Conservation (phyloP, 2,797 vertebrate species). For the Lophius americanus region DNA sequence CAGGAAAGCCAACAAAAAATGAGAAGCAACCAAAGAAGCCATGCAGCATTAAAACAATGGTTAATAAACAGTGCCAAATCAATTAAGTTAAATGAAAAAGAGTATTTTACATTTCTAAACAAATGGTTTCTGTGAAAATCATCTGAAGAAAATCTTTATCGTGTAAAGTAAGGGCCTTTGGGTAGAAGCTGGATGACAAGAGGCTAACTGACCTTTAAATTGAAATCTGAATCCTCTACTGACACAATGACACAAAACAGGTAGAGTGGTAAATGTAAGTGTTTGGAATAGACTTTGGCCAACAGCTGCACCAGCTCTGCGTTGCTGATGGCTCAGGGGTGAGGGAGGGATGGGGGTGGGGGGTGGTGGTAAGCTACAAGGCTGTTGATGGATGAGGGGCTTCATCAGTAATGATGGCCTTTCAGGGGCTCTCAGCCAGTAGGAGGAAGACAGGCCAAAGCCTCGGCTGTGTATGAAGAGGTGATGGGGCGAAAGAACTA, state of each 20-base stretch:
- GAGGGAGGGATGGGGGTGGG: slow-evolving; percentile 35
- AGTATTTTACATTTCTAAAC: no score
- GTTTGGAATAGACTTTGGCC: slow-evolving; percentile 47
- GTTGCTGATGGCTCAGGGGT: slow-evolving; percentile 11
- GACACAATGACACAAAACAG: slow-evolving; percentile 75
- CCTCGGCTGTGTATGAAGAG: slow-evolving; percentile 61
- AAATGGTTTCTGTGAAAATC: slow-evolving; percentile 51
- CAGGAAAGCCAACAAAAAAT: slow-evolving; percentile 13
- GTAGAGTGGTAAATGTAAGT: slow-evolving; percentile 54
- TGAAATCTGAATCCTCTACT: slow-evolving; percentile 71
- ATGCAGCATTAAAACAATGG: not conserved
- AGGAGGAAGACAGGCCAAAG: slow-evolving; percentile 60
- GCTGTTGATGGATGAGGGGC: slow-evolving; percentile 75
- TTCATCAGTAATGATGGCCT: slow-evolving; percentile 78
- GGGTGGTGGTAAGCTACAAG: slow-evolving; percentile 62
- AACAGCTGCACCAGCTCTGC: slow-evolving; percentile 66
- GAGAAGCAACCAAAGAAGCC: slow-evolving; percentile 6
- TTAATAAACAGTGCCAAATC: not conserved
- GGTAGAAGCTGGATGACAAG: slow-evolving; percentile 67
- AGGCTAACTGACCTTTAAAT: slow-evolving; percentile 68
- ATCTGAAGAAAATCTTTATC: slow-evolving; percentile 65
- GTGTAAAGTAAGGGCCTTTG: slow-evolving; percentile 57
- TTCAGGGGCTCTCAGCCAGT: slow-evolving; percentile 69
- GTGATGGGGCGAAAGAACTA: slow-evolving; percentile 38
- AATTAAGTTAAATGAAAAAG: not conserved